Conservation (phyloP, 2,113 vertebrate genomes). For the western clawed frog (Xenopus tropicalis) region DNA sequence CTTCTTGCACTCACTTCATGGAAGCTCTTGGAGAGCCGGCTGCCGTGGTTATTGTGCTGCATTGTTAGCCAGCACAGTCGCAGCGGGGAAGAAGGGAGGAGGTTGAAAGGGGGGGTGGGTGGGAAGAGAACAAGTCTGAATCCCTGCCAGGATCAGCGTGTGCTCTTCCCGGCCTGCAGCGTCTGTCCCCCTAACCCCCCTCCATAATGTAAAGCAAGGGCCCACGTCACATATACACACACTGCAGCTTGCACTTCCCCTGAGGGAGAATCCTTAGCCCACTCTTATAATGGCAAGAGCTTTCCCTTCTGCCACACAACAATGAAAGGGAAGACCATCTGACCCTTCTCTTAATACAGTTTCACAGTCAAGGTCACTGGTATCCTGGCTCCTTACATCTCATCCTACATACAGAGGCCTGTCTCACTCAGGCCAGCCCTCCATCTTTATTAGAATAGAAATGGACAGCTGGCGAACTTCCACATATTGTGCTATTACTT, state of each 20-base stretch:
- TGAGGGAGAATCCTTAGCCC: slow-evolving; percentile 39
- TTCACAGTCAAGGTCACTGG: slow-evolving; percentile 29
- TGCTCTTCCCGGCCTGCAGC: slow-evolving; percentile 40
- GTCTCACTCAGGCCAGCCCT: not conserved
- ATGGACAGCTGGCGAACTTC: too few species aligned
- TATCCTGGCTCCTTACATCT: not conserved
- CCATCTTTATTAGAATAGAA: not conserved
- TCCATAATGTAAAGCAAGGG: slow-evolving; percentile 33
- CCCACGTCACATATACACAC: slow-evolving; percentile 38
- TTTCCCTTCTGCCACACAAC: slow-evolving; percentile 34
- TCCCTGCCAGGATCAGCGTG: slow-evolving; percentile 43
- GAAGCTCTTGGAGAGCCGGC: slow-evolving; percentile 31
- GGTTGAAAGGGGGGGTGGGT: not conserved
- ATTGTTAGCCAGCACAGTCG: slow-evolving; percentile 46
- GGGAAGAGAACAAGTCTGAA: slow-evolving; percentile 22
- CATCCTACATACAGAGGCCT: too few species aligned
- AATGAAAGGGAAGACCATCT: not conserved
- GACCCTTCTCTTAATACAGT: not conserved
- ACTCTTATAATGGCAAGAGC: slow-evolving; percentile 23
- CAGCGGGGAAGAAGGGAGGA: slow-evolving; percentile 37
- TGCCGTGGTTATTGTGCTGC: slow-evolving; percentile 41
- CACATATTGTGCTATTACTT: too few species aligned
- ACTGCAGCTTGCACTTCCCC: slow-evolving; percentile 29
- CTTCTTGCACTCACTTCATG: slow-evolving; percentile 36
- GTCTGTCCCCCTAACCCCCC: slow-evolving; percentile 20